phyloP scores from a whole-genome alignment of 2,797 vertebrate genomes.

The Ctenopoma kingsleyae region DNA sequence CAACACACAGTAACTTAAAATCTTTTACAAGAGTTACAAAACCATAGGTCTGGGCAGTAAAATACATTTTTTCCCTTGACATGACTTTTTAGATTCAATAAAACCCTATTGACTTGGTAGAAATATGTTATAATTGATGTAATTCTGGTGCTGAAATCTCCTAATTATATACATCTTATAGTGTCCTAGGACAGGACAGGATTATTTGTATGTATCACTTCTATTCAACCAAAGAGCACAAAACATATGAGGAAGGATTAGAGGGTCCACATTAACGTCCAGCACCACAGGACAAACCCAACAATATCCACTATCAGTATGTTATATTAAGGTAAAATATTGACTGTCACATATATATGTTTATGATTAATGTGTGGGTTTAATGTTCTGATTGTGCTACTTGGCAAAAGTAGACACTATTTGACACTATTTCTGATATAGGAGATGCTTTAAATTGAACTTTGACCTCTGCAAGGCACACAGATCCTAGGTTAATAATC shows the following conservation, averaged over 20 bases:
- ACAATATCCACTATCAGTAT: neutral
- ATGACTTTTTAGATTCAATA: neutral
- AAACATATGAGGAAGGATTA: neutral
- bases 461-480: constrained; percentile 1
- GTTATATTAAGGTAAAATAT: neutral
- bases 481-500: too few species aligned
- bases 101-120: neutral
- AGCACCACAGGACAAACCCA: neutral
- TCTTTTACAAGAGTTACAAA: neutral
- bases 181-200: too few species aligned
- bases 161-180: neutral
- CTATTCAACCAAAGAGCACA: neutral
- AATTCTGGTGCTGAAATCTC: neutral
- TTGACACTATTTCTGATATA: neutral
- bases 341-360: too few species aligned
- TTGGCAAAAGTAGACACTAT: neutral
- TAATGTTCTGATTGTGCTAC: neutral
- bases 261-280: neutral
- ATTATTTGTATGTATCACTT: too few species aligned
- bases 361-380: too few species aligned
- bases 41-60: neutral
- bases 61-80: too few species aligned
- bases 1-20: neutral
- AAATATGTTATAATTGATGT: neutral
- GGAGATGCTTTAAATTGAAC: neutral